phyloP scores from a whole-genome alignment of 2,797 vertebrate genomes.

The Tragelaphus eurycerus region DNA sequence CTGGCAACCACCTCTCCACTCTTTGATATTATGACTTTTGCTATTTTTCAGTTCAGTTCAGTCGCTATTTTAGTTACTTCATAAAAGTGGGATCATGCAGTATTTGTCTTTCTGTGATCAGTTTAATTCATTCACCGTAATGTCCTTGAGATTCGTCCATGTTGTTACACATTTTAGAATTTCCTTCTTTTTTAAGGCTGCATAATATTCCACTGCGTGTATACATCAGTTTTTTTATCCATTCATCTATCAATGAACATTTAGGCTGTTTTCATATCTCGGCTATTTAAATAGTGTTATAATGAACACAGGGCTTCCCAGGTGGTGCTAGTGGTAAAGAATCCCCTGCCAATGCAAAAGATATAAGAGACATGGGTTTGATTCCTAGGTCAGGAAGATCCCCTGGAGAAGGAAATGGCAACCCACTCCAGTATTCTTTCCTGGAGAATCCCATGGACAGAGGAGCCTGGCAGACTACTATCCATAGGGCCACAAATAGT shows the following conservation, averaged over 20 bases:
- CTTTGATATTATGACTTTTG: background rate
- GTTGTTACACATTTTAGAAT: background rate
- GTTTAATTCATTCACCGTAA: background rate
- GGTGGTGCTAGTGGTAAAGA: background rate
- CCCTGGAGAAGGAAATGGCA: background rate
- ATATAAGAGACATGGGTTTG: background rate
- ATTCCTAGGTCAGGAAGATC: background rate
- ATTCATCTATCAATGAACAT: background rate
- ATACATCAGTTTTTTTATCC: background rate
- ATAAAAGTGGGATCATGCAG: background rate
- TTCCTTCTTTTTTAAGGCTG: background rate
- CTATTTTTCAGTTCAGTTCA: background rate
- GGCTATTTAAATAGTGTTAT: background rate
- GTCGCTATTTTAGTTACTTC: background rate
- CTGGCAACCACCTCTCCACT: background rate
- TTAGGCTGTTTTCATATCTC: background rate
- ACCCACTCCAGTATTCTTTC: background rate
- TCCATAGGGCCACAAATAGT: background rate
- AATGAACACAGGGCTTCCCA: background rate
- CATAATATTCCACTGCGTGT: background rate
- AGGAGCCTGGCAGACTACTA: rapidly evolving
- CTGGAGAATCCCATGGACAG: background rate
- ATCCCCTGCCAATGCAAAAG: background rate
- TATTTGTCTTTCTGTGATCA: background rate
- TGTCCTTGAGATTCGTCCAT: background rate